These are phyloP conservation scores for Epirrhoe alternata DNA, from an alignment of 2,888 invertebrate species.

Conservation along the genomic window DNA sequence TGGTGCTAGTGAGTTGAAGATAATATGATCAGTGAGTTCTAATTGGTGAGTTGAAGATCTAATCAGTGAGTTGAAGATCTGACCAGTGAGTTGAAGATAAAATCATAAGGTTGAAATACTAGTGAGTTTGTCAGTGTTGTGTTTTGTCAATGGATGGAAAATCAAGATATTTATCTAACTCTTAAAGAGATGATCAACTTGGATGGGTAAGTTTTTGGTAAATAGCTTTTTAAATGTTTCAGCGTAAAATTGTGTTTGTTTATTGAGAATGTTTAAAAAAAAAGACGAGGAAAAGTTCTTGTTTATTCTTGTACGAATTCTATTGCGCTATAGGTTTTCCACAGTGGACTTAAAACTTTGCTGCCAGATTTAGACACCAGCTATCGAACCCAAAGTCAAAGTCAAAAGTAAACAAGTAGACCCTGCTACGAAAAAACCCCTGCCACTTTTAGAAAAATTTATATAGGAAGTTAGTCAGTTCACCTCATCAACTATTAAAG, in stretches of 20 bases:
- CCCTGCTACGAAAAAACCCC: too few species aligned
- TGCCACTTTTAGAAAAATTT: too few species aligned
- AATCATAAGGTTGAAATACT: not conserved
- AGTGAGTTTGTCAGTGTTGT: not conserved
- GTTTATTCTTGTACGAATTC: too few species aligned
- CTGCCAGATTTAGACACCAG: too few species aligned
- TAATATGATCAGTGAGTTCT: constrained; percentile 76
- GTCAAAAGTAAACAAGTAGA: too few species aligned
- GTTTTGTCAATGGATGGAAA: not conserved
- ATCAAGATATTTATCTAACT: not conserved
- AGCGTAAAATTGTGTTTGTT: not conserved
- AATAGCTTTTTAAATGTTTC: not conserved
- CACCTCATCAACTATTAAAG: too few species aligned
- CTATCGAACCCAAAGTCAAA: too few species aligned
- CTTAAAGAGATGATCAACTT: not conserved
- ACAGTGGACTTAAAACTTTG: too few species aligned
- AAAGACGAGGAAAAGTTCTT: too few species aligned
- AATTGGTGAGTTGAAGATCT: not conserved
- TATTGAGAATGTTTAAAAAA: too few species aligned
- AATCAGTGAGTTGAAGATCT: not conserved
- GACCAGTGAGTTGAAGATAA: not conserved
- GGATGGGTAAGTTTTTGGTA: not conserved
- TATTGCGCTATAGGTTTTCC: too few species aligned
- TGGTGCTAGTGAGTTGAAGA: not conserved
- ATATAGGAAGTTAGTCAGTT: too few species aligned